Base-by-base conservation (phyloP, 2,797 vertebrate genomes). In the Enteromius treurensis region DNA sequence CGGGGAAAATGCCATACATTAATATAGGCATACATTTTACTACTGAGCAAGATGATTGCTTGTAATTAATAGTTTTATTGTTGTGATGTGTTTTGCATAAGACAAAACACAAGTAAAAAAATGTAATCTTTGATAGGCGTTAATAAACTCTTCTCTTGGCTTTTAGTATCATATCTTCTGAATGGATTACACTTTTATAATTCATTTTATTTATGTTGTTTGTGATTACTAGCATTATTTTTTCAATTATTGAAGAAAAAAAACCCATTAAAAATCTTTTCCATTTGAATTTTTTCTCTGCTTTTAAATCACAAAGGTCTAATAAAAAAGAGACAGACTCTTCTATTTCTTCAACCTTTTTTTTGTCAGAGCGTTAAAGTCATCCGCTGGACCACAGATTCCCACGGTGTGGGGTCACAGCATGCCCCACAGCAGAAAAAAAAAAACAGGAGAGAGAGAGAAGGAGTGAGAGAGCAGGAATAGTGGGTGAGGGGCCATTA, bases 401-500 rank as follows among this genome's bases (percentile, higher is more conserved):
- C 84, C 86, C 86, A 87, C 81, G 71, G 71, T 87, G 83, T 58
- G 71, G 80, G 86, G 86, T 87, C 77, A 86, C 88, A 89, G 89
- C 89, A 90, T 6, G 89, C 91, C 92, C 70, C 87, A 79, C 87
- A 92, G 92, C 89, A 76, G 86, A 88, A 88, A 78, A 78, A 69
- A 4, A 55, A 17, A 15, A 79, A 3, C 4, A 3, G 1, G 17
- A 13, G 32, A 65, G 34, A 65, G 34, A 53, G 69, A 51, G 14
- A 78, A 3, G 0, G 26, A 49, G n/a, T 4, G 60, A 79, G 49
- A 62, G 34, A 37, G 21, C 23, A 53, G n/a, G 51, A 70, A 86
- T 87, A 90, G 92, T 90, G 90, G 91, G 91, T 85, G 91, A 95
- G 91, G 83, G 92, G 92, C 92, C 94, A 91, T 69, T 92, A 94